Conservation (phyloP, 2,888 invertebrate genomes). For the Microctonus hyperodae region DNA sequence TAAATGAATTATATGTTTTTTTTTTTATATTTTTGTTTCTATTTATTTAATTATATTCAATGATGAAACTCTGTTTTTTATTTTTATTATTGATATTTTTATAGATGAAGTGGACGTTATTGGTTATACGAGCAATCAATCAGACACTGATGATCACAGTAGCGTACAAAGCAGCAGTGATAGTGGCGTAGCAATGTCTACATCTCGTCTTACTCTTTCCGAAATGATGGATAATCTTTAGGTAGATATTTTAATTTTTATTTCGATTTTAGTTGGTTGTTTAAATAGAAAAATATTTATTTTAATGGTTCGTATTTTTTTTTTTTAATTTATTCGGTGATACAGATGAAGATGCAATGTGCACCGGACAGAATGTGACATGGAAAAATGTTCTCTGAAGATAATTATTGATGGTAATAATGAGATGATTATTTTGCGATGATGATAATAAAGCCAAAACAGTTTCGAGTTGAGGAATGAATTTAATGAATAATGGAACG, state of each 20-base stretch:
- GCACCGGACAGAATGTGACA: constrained; percentile 49
- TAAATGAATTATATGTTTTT: not conserved
- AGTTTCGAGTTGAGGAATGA: not conserved
- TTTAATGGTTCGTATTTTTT: no score
- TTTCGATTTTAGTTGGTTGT: no score
- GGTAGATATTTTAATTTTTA: no score
- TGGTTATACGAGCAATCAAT: constrained; percentile 85
- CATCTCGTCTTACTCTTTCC: constrained; percentile 71
- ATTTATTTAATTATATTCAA: constrained; percentile 8
- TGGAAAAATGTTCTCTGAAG: constrained; percentile 45
- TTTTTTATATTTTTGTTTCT: not conserved
- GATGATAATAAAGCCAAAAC: not conserved
- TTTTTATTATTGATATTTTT: constrained; percentile 44
- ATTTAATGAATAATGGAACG: not conserved
- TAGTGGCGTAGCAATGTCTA: constrained; percentile 77
- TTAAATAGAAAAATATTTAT: no score
- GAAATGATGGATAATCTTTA: constrained; percentile 67
- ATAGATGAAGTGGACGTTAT: constrained; percentile 87
- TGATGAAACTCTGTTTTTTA: not conserved
- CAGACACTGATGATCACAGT: constrained; percentile 83
- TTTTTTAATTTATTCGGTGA: constrained; percentile 37
- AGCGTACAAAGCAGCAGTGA: constrained; percentile 79
- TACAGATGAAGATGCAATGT: constrained; percentile 54
- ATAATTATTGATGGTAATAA: constrained; percentile 3
- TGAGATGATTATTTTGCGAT: not conserved